A percentile compares a stretch with the other conserved stretches of the same genome.
Conservation (phyloP, 2,888 invertebrate species). For the Gryllus longicercus region DNA sequence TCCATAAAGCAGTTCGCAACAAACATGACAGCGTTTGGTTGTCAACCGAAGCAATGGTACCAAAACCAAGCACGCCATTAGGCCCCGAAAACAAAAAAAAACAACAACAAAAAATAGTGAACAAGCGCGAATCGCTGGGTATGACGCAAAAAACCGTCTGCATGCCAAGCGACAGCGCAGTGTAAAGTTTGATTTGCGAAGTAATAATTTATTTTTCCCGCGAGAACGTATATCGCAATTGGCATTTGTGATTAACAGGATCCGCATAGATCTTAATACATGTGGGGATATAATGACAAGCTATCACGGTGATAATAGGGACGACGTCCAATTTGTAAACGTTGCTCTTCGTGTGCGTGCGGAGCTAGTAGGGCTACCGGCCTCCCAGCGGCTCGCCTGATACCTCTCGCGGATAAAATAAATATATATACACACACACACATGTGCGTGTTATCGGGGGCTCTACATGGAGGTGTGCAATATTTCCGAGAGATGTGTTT, state of each 20-base stretch:
- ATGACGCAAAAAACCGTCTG: not conserved
- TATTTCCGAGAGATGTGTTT: constrained; percentile 17
- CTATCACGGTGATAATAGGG: not conserved
- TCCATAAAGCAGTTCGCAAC: too few relatives aligned
- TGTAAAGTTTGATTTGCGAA: constrained; percentile 6
- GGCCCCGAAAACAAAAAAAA: too few relatives aligned
- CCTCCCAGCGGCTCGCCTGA: not conserved
- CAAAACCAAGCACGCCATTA: too few relatives aligned
- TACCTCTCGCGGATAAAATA: constrained; percentile 2
- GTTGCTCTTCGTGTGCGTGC: not conserved
- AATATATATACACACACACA: not conserved
- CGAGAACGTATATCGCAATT: not conserved
- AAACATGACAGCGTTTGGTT: too few relatives aligned
- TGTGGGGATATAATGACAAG: constrained; percentile 1
- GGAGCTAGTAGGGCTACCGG: not conserved
- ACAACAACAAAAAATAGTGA: not conserved
- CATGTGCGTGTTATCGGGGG: not conserved
- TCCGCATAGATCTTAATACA: constrained; percentile 17
- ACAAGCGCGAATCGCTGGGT: not conserved
- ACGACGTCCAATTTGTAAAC: not conserved
- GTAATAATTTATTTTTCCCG: not conserved
- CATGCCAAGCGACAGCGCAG: not conserved
- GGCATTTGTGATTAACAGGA: not conserved
- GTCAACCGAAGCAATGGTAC: too few relatives aligned
- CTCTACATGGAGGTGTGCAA: constrained; percentile 3